Conservation (phyloP, 2,888 invertebrate genomes). For the Minunthozetes semirufus region DNA sequence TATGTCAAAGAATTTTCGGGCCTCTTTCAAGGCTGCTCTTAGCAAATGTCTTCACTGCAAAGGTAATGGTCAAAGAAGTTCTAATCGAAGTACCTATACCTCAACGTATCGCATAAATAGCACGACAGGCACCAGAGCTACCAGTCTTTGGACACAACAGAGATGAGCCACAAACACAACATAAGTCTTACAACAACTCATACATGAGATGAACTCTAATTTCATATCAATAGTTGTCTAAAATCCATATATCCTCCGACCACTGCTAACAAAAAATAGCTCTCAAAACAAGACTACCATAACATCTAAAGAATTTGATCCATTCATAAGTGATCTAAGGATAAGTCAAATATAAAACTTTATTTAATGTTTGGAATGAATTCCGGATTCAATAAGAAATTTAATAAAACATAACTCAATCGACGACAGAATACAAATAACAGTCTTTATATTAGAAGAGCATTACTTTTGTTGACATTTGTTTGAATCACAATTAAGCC, state of each 20-base stretch:
- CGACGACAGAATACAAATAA: no score
- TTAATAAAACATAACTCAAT: no score
- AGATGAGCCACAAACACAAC: not conserved
- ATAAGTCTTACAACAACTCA: not conserved
- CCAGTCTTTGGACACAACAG: slow-evolving; percentile 22
- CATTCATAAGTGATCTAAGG: no score
- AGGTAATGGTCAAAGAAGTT: slow-evolving; percentile 21
- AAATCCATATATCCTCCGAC: not conserved
- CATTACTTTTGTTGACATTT: no score
- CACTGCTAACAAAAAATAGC: not conserved
- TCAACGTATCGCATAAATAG: slow-evolving; percentile 31
- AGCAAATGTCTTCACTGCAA: slow-evolving; percentile 31
- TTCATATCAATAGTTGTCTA: not conserved
- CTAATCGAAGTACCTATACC: slow-evolving; percentile 30
- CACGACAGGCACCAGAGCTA: slow-evolving; percentile 31
- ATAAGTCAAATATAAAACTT: no score
- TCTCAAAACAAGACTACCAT: no score
- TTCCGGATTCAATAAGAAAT: no score
- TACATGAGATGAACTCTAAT: not conserved
- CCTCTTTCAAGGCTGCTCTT: slow-evolving; percentile 45
- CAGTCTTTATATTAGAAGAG: no score
- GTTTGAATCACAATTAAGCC: no score
- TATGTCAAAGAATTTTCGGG: slow-evolving; percentile 64
- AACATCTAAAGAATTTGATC: no score
- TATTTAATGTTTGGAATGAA: no score